These are phyloP conservation scores for Bradypodion ventrale DNA, from an alignment of 2,797 vertebrate species.

Conservation along the genomic window DNA sequence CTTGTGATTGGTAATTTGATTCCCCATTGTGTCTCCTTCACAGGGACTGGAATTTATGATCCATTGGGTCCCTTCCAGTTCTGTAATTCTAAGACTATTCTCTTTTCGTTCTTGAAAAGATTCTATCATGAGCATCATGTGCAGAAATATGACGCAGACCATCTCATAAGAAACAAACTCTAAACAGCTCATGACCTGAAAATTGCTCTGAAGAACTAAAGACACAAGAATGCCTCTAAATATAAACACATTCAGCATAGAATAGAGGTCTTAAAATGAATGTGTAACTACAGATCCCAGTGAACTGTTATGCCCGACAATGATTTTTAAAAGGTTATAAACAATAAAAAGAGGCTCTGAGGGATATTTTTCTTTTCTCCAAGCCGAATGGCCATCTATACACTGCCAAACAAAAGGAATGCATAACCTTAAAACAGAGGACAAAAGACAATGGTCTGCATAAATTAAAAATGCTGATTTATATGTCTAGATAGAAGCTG, in stretches of 20 bases:
- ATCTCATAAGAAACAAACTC: conserved; percentile 52
- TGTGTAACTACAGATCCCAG: conserved; percentile 56
- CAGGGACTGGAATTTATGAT: too few species aligned
- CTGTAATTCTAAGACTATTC: too few species aligned
- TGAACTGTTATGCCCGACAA: conserved; percentile 54
- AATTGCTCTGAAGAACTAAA: conserved; percentile 67
- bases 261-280: conserved; percentile 42
- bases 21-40: too few species aligned
- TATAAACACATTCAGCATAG: conserved; percentile 44
- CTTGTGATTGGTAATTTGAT: too few species aligned
- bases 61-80: too few species aligned
- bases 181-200: conserved; percentile 62
- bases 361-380: conserved; percentile 18
- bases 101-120: conserved; percentile 26
- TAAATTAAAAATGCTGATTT: background rate
- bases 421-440: background rate
- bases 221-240: conserved; percentile 58
- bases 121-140: conserved; percentile 36
- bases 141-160: conserved; percentile 56
- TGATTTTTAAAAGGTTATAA: conserved; percentile 31
- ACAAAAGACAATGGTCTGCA: background rate
- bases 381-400: background rate
- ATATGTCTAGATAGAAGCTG: background rate
- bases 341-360: conserved; percentile 22
- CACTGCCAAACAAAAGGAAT: too few species aligned